Evolutionary conservation across 2,797 vertebrate species (phyloP).

Genomic region (Lepilemur ruficaudatus): DNA sequence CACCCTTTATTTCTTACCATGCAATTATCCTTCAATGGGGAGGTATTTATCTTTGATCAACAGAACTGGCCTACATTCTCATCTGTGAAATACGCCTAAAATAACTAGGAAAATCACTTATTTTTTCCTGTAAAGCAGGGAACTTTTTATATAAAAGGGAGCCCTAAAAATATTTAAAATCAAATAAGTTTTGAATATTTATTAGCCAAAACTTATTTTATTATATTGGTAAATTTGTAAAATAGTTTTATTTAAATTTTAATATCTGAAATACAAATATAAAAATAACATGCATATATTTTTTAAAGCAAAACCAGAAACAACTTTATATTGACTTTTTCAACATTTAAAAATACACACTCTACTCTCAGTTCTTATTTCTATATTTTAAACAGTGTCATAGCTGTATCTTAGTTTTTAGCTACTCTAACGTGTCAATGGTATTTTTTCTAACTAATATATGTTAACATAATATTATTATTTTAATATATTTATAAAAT

Average conservation of each 20-base stretch:
- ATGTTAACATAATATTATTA: neutral
- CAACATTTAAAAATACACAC: neutral
- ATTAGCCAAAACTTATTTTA: neutral
- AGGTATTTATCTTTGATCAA: neutral
- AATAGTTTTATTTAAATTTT: neutral
- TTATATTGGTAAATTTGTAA: neutral
- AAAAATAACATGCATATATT: neutral
- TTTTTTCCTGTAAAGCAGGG: neutral
- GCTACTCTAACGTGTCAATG: neutral
- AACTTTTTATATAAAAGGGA: neutral
- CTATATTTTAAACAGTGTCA: neutral
- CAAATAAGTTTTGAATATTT: neutral
- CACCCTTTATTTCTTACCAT: neutral
- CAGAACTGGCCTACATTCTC: neutral
- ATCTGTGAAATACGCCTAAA: neutral
- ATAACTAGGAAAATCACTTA: neutral
- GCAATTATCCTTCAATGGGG: neutral
- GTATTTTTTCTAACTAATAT: neutral
- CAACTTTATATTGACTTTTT: neutral
- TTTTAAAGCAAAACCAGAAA: neutral
- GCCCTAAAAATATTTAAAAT: neutral
- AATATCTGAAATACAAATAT: neutral
- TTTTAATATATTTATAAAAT: neutral
- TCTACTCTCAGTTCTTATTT: neutral
- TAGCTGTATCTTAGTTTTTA: neutral